Percentiles rank a stretch among this genome's conserved stretches.
Conservation (phyloP, 1,140 invertebrate genomes). For the Littorina saxatilis region DNA sequence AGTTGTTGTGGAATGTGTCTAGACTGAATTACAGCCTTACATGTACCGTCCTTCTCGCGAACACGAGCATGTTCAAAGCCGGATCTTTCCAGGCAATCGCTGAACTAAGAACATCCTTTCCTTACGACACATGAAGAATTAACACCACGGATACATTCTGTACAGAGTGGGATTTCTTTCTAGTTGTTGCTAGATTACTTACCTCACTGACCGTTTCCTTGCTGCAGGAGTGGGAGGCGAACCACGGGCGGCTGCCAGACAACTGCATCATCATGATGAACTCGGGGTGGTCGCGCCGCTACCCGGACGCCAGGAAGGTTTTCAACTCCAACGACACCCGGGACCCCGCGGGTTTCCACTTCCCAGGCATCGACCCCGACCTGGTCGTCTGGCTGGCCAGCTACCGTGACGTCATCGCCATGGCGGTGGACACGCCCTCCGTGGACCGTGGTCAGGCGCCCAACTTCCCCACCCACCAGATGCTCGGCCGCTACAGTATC, state of each 20-base stretch:
- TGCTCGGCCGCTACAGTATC: conserved; percentile 19
- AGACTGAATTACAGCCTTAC: too few relatives aligned
- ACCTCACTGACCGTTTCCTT: too few relatives aligned
- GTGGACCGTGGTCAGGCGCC: neutral
- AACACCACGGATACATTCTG: too few relatives aligned
- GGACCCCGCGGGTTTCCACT: neutral
- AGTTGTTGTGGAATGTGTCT: too few relatives aligned
- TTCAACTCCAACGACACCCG: conserved; percentile 9
- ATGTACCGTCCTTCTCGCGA: too few relatives aligned
- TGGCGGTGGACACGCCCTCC: neutral
- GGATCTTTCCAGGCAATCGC: too few relatives aligned
- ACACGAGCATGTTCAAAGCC: too few relatives aligned
- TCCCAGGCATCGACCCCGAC: neutral
- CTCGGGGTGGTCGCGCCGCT: conserved; percentile 57
- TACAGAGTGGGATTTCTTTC: too few relatives aligned
- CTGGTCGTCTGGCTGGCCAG: neutral
- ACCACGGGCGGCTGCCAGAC: conserved; percentile 48
- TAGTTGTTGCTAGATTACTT: too few relatives aligned
- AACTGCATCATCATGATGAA: conserved; percentile 61
- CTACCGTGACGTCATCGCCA: neutral
- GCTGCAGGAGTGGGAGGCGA: conserved; percentile 52
- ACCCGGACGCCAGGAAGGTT: conserved; percentile 37
- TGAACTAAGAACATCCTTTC: too few relatives aligned
- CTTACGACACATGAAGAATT: too few relatives aligned
- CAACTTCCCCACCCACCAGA: neutral